phyloP scores from a whole-genome alignment of 2,113 vertebrate species.

The Orcinus orca region DNA sequence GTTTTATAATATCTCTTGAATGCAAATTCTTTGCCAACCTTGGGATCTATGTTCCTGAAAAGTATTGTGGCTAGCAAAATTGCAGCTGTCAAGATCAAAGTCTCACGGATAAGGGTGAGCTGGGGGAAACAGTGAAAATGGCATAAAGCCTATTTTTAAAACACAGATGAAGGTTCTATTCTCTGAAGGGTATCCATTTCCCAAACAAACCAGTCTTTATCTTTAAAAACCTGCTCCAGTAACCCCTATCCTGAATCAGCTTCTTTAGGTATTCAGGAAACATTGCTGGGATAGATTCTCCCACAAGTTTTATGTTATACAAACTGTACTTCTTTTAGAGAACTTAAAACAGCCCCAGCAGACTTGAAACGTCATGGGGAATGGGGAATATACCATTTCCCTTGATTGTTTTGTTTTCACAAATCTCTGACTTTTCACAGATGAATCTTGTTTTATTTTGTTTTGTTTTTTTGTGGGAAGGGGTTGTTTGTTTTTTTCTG shows the following conservation, averaged over 20 bases:
- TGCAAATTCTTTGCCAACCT: not conserved
- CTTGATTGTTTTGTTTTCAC: not conserved
- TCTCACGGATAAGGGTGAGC: not conserved
- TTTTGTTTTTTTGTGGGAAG: not conserved
- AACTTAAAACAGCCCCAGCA: not conserved
- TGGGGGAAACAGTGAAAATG: slow-evolving; percentile 26
- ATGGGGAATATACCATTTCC: not conserved
- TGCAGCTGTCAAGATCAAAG: slow-evolving; percentile 36
- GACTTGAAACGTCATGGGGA: not conserved
- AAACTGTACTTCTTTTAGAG: not conserved
- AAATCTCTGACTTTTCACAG: not conserved
- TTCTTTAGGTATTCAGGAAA: slow-evolving; percentile 4
- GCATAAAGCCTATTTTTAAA: slow-evolving; percentile 45
- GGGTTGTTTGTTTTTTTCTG: not conserved
- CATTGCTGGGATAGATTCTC: not conserved
- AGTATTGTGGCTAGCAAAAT: not conserved
- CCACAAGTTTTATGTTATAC: not conserved
- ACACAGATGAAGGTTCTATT: slow-evolving; percentile 23
- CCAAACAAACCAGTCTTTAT: slow-evolving; percentile 44
- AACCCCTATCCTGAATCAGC: not conserved
- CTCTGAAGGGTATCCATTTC: slow-evolving; percentile 31
- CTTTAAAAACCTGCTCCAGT: slow-evolving; percentile 37
- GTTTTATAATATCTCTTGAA: not conserved
- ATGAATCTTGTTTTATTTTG: not conserved
- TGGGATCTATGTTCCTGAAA: slow-evolving; percentile 17